Conservation (phyloP, 30 jellyfish, hydroid and myxozoan species). For the Rhopilema esculentum region DNA sequence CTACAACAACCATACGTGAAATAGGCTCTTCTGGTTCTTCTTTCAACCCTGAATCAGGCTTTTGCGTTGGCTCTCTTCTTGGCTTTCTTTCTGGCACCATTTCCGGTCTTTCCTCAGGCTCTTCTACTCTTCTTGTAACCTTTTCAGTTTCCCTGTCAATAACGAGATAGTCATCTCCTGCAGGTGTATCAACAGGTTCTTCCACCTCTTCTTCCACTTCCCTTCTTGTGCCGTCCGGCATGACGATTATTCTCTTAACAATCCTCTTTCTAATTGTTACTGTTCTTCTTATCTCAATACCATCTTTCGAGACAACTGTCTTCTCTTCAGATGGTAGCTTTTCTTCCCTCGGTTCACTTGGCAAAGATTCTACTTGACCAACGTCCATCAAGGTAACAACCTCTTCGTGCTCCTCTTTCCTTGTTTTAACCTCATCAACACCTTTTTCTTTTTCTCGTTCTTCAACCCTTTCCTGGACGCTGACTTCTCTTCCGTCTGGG, state of each 20-base stretch:
- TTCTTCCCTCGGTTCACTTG: constrained; percentile 36
- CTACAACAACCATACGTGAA: constrained; percentile 57
- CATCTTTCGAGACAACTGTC: constrained; percentile 45
- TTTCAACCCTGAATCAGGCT: constrained; percentile 19
- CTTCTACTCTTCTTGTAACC: constrained; percentile 52
- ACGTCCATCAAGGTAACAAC: constrained; percentile 38
- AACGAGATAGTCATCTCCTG: not conserved
- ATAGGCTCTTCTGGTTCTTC: constrained; percentile 35
- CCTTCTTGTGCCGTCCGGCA: constrained; percentile 78
- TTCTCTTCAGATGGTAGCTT: constrained; percentile 34
- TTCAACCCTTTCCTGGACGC: constrained; percentile 57
- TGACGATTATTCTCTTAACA: constrained; percentile 52
- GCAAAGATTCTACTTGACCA: constrained; percentile 30
- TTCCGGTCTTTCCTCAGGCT: constrained; percentile 8
- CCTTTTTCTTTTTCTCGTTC: constrained; percentile 1
- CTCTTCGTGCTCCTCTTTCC: constrained; percentile 5
- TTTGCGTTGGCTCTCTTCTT: constrained; percentile 32
- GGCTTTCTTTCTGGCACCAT: not conserved
- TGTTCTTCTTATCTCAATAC: constrained; percentile 22
- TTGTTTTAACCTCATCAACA: not conserved
- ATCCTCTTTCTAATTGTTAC: constrained; percentile 65
- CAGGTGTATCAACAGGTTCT: constrained; percentile 35
- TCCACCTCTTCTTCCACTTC: constrained; percentile 66
- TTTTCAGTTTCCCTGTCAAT: constrained; percentile 58
- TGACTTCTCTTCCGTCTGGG: constrained; percentile 58